phyloP scores from a whole-genome alignment of 2,888 invertebrate genomes.

The Trichacis sp. region DNA sequence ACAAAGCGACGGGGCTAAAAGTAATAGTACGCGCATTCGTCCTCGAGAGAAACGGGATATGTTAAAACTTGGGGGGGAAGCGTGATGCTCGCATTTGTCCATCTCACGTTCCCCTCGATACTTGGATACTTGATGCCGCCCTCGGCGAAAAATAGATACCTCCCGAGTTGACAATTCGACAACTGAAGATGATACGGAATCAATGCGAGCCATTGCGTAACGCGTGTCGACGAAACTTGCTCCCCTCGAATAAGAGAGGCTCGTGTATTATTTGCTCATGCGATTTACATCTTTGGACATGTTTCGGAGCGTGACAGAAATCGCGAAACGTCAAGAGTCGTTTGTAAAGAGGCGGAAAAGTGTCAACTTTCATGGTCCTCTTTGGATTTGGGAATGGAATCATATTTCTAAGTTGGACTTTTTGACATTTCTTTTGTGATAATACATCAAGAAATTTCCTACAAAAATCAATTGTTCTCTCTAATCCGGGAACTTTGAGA shows the following conservation, averaged over 20 bases:
- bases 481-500: too few relatives aligned
- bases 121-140: conserved; percentile 18
- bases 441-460: background rate
- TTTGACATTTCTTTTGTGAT: background rate
- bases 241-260: background rate
- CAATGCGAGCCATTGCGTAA: conserved; percentile 56
- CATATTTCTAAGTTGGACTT: background rate
- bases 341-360: background rate
- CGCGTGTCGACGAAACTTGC: conserved; percentile 8
- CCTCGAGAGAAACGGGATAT: conserved; percentile 24
- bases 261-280: conserved; percentile 38
- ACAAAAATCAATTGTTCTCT: too few relatives aligned
- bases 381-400: background rate
- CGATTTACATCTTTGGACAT: conserved; percentile 19
- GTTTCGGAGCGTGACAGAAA: conserved; percentile 60
- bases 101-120: conserved; percentile 45
- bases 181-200: conserved; percentile 55
- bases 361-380: background rate
- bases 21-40: conserved; percentile 9
- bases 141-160: conserved; percentile 43
- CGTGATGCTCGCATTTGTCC: conserved; percentile 33
- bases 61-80: conserved; percentile 12
- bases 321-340: conserved; percentile 36
- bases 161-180: conserved; percentile 56
- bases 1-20: background rate